These are phyloP conservation scores for Drosophila ezoana DNA, from an alignment of 2,888 invertebrate species.

Conservation along the genomic window DNA sequence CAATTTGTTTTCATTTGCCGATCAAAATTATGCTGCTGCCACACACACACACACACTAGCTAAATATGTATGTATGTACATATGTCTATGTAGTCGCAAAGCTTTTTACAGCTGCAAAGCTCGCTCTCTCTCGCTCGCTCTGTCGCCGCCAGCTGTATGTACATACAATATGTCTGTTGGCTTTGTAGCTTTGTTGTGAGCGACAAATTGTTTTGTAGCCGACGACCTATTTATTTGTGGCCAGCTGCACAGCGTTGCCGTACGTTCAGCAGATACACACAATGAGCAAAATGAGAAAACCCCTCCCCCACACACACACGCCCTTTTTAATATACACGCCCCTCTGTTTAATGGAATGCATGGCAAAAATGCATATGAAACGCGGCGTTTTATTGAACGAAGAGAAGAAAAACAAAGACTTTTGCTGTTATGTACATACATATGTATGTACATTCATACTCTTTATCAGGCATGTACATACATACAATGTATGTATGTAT, in stretches of 20 bases:
- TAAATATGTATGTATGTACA: neutral
- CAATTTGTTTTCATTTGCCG: slow-evolving; percentile 57
- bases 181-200: slow-evolving; percentile 43
- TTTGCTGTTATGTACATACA: no score
- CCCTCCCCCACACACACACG: neutral
- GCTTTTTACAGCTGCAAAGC: slow-evolving; percentile 60
- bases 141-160: slow-evolving; percentile 4
- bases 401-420: neutral
- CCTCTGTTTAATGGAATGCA: slow-evolving; percentile 38
- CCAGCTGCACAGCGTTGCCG: slow-evolving; percentile 37
- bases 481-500: neutral
- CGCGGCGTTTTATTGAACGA: neutral
- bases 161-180: slow-evolving; percentile 10
- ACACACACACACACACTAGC: slow-evolving; percentile 6
- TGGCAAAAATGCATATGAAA: slow-evolving; percentile 7
- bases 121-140: slow-evolving; percentile 31
- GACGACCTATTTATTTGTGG: slow-evolving; percentile 69
- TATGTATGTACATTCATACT: neutral
- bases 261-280: slow-evolving; percentile 39
- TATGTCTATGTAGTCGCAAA: slow-evolving; percentile 9
- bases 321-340: slow-evolving; percentile 20
- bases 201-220: slow-evolving; percentile 66
- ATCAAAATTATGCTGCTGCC: slow-evolving; percentile 40
- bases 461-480: slow-evolving; percentile 4
- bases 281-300: neutral